Conservation (phyloP, 2,888 invertebrate genomes). For the Drosophila birchii region DNA sequence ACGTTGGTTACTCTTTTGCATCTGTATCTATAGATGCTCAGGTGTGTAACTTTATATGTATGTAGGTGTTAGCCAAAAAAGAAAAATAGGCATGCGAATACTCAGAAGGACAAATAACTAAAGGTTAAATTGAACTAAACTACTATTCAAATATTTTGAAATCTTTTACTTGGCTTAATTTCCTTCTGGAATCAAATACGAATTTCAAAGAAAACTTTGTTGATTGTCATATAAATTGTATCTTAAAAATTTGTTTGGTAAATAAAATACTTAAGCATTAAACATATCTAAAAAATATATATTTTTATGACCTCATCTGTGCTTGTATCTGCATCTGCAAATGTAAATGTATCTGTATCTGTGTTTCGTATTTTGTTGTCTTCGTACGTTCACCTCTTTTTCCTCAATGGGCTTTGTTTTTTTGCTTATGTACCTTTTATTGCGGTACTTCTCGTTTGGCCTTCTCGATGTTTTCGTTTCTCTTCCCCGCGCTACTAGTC, state of each 20-base stretch:
- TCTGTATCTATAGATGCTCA: constrained; percentile 15
- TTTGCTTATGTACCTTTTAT: constrained; percentile 41
- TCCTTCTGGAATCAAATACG: not conserved
- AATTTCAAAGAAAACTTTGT: not conserved
- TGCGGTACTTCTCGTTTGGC: constrained; percentile 59
- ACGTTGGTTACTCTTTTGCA: constrained; percentile 6
- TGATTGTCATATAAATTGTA: not conserved
- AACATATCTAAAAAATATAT: not conserved
- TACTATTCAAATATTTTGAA: not conserved
- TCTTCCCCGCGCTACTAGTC: constrained; percentile 3
- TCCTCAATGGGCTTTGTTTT: constrained; percentile 31
- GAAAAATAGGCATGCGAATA: too few species aligned
- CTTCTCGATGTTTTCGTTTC: constrained; percentile 18
- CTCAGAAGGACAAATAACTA: not conserved
- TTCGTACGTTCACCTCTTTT: constrained; percentile 63
- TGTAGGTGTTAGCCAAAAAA: not conserved
- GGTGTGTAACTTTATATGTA: not conserved
- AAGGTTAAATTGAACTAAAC: not conserved
- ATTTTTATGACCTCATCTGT: constrained; percentile 4
- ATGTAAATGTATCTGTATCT: constrained; percentile 13
- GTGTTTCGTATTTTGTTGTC: constrained; percentile 22
- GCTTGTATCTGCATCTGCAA: constrained; percentile 2
- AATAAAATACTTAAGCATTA: too few species aligned
- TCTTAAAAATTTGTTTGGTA: not conserved
- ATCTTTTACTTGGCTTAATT: not conserved